A percentile compares a stretch with the other conserved stretches of the same genome.
phyloP scores from a whole-genome alignment of 2,797 vertebrate species.

The Rhinogobio ventralis region DNA sequence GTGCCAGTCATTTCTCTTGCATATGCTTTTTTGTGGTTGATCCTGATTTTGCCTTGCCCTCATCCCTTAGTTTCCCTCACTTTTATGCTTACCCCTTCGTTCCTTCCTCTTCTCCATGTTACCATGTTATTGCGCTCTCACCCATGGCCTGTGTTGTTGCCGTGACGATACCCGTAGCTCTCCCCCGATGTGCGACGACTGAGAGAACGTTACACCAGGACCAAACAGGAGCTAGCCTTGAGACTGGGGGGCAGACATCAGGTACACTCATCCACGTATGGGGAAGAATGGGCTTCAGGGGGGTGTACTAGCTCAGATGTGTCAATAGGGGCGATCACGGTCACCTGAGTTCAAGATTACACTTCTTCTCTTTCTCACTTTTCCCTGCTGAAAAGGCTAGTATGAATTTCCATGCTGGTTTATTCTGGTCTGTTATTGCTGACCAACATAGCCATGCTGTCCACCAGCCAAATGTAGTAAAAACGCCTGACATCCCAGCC shows the following conservation, averaged over 20 bases:
- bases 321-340: background rate
- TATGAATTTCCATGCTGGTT: background rate
- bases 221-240: conserved; percentile 88
- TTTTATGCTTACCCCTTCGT: conserved; percentile 41
- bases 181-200: conserved; percentile 90
- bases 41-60: conserved; percentile 64
- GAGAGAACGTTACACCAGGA: conserved; percentile 91
- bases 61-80: conserved; percentile 33
- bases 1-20: conserved; percentile 59
- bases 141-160: conserved; percentile 74
- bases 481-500: background rate
- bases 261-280: conserved; percentile 70
- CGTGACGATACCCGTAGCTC: conserved; percentile 80
- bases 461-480: background rate
- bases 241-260: conserved; percentile 89
- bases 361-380: background rate
- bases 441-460: background rate
- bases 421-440: background rate
- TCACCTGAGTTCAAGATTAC: background rate
- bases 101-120: conserved; percentile 26
- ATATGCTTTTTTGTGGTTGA: conserved; percentile 68
- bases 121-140: conserved; percentile 72
- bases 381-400: background rate
- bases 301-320: background rate
- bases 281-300: background rate